Evolutionary conservation across 2,113 vertebrate genomes (phyloP), one percentile per base, ranked within the genome.

Genomic region (Phainopepla nitens): DNA sequence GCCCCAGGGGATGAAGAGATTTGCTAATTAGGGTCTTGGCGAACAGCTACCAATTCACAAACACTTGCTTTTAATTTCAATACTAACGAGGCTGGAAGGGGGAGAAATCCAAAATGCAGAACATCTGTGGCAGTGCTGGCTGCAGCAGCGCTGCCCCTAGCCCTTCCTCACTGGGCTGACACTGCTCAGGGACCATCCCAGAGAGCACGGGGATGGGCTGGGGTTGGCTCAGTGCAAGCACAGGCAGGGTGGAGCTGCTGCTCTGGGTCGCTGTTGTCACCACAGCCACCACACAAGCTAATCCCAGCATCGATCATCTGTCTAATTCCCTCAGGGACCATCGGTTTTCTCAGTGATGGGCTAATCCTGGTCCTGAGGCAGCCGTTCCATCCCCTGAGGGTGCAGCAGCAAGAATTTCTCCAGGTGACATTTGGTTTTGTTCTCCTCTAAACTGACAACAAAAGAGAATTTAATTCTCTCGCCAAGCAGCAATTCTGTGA

Each of bases 61-160:
- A 85, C 92, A 89, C 92, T 97, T 92, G 90, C 96, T 96, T 96
- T 97, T 95, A 91, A 96, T 97, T 96, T 96, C 89, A 89, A 49
- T 95, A 86, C 97, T 97, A 97, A 95, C 75, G 2, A 97, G 90
- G 83, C 87, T 94, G 54, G 71, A 90, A 93, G 41, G 54, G 73
- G 70, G 50, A 77, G 62, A 82, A 77, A 76, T 45, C 62, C 60
- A 85, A 87, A 87, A 75, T 1, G 33, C 44, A 28, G 68, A 96
- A 86, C 91, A 93, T 77, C 95, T 96, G 95, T 73, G 58, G 79
- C 49, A 50, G 58, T 33, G 45, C 62, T 71, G 42, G 28, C 65
- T 78, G 56, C 54, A 33, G 75, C 6, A 5, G 17, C 39, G 36
- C 64, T 80, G 70, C 36, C 70, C 77, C 28, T 8, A 47, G 53